Evolutionary conservation across 2,113 vertebrate species (phyloP).

Genomic region (Ardeotis arabs): DNA sequence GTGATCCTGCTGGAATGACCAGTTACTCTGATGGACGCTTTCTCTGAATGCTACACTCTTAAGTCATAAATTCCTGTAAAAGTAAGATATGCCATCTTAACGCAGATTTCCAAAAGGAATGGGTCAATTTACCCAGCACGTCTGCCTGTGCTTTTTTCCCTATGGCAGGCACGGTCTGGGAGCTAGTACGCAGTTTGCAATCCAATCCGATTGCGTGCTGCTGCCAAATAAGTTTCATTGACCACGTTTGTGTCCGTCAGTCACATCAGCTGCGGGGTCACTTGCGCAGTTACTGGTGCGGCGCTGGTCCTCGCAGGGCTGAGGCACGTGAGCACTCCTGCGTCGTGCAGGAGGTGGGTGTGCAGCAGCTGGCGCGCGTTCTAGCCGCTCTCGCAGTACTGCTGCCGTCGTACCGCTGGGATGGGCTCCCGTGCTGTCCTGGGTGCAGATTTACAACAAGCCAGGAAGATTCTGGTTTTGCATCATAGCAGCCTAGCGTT

Average conservation of each 20-base stretch:
- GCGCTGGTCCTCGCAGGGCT: no score
- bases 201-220: neutral
- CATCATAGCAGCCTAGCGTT: neutral
- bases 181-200: neutral
- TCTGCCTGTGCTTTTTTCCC: neutral
- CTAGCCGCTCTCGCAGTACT: no score
- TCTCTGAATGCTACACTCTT: neutral
- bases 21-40: neutral
- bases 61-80: neutral
- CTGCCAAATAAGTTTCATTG: neutral
- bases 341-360: no score
- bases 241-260: no score
- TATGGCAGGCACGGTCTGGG: neutral
- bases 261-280: no score
- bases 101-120: neutral
- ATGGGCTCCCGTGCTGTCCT: neutral
- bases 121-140: neutral
- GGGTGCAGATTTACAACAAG: neutral
- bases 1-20: constrained; percentile 7
- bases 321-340: no score
- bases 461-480: neutral
- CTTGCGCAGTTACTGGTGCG: no score
- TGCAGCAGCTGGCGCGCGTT: no score
- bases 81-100: neutral
- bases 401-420: neutral